Base-by-base conservation (phyloP, 2,888 invertebrate genomes). In the Tupiocoris notatus region DNA sequence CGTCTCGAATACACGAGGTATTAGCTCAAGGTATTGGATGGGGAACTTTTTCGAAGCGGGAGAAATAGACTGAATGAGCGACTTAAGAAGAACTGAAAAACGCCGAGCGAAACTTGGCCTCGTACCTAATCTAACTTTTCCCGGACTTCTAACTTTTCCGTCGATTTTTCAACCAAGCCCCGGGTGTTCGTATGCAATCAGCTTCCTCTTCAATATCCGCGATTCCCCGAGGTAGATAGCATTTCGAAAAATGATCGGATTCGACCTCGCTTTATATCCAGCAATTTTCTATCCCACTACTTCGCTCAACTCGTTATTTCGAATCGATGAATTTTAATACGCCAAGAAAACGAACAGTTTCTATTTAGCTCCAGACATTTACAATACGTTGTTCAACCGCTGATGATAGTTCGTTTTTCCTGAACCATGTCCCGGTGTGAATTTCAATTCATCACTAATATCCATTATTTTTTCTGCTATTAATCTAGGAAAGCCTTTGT, bases 101-200 rank as follows among this genome's bases (percentile, higher is more conserved):
- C 3, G 23, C 23, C 20, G 24, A 68, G 67, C 57, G 22, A 59
- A 68, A 68, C 16, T 20, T 20, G 18, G 22, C 22, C 67, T 68
- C 57, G 62, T 62, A 68, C 76, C 68, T 76, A 76, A 76, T 76
- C 76, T 76, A 76, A 76, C 76, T 76, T 76, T 66, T 22, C 62
- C 54, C 20, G 18, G 20, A 7, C 16, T 23, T 70, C 58, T n/a
- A 17, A 58, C 62, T 57, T 20, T 20, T 64, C 39, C 12, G 39
- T 64, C 70, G 22, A 24, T 24, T 70, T 59, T 70, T 18, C 58
- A 12, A 16, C n/a, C 3, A 59, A 25, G 18, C 57, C 25, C 70
- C 1, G 39, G 12, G 1, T 62, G 54, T 73, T 63, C 62, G 21
- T 73, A 73, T 39, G 73, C 63, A 54, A 61, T 73, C 54, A 25